Evolutionary conservation across 2,888 invertebrate genomes (phyloP).

Genomic region (Drosophila leonis): DNA sequence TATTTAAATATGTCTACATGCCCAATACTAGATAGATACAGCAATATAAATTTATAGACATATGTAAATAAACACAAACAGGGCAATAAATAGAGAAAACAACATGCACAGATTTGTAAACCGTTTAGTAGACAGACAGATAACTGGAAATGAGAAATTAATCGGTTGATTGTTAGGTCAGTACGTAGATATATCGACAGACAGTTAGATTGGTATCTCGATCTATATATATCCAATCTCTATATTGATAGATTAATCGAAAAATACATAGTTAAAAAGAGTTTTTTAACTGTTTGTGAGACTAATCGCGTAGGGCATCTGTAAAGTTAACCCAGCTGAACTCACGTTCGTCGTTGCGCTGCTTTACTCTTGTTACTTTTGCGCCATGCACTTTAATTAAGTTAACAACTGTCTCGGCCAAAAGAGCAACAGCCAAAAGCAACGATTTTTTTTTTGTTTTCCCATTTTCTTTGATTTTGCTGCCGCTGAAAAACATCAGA

Average conservation of each 20-base stretch:
- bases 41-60: neutral
- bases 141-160: neutral
- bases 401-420: slow-evolving; percentile 68
- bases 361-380: slow-evolving; percentile 49
- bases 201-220: no score
- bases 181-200: no score
- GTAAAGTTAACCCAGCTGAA: neutral
- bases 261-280: neutral
- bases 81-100: neutral
- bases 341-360: slow-evolving; percentile 24
- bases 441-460: slow-evolving; percentile 42
- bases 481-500: slow-evolving; percentile 49
- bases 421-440: slow-evolving; percentile 44
- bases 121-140: neutral
- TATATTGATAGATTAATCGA: neutral
- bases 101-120: neutral
- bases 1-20: neutral
- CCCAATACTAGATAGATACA: neutral
- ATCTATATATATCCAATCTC: no score
- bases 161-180: neutral
- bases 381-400: slow-evolving; percentile 68
- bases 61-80: neutral
- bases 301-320: slow-evolving; percentile 6
- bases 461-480: slow-evolving; percentile 53
- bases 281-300: neutral